A percentile compares a stretch with the other conserved stretches of the same genome.
Conservation (phyloP, 2,113 vertebrate species). For the Coptodon rendalli region DNA sequence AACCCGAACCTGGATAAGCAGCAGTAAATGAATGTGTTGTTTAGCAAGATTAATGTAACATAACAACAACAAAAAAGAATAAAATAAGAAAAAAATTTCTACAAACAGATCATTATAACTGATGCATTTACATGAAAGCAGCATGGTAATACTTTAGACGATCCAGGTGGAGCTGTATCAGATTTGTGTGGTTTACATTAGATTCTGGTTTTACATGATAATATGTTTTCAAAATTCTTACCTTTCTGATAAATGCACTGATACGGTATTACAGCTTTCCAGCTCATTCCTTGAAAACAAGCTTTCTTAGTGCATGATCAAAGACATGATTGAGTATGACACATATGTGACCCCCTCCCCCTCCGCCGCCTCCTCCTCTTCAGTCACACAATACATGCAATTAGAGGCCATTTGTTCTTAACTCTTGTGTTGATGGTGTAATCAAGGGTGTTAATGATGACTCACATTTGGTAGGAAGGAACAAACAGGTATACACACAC, state of each 20-base stretch:
- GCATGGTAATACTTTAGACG: not conserved
- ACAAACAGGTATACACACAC: slow-evolving; percentile 33
- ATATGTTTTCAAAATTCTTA: not conserved
- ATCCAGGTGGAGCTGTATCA: not conserved
- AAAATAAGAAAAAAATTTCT: not conserved
- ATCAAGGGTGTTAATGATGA: slow-evolving; percentile 62
- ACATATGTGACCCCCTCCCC: not conserved
- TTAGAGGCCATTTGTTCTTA: slow-evolving; percentile 68
- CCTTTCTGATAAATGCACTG: not conserved
- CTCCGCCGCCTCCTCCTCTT: not conserved
- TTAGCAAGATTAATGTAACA: not conserved
- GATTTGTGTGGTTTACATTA: not conserved
- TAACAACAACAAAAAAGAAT: not conserved
- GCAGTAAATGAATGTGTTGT: not conserved
- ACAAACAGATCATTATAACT: not conserved
- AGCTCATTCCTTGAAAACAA: not conserved
- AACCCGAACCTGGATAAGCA: not conserved
- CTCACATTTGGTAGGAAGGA: slow-evolving; percentile 63
- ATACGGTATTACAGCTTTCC: not conserved
- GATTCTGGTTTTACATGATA: not conserved
- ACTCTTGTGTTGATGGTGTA: slow-evolving; percentile 37
- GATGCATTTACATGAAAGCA: not conserved
- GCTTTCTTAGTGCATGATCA: not conserved
- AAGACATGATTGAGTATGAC: not conserved
- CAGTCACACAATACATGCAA: slow-evolving; percentile 2